Percentiles rank a stretch among this genome's conserved stretches.
Evolutionary conservation across 2,888 invertebrate species (phyloP).

Genomic region (Malachius bipustulatus): DNA sequence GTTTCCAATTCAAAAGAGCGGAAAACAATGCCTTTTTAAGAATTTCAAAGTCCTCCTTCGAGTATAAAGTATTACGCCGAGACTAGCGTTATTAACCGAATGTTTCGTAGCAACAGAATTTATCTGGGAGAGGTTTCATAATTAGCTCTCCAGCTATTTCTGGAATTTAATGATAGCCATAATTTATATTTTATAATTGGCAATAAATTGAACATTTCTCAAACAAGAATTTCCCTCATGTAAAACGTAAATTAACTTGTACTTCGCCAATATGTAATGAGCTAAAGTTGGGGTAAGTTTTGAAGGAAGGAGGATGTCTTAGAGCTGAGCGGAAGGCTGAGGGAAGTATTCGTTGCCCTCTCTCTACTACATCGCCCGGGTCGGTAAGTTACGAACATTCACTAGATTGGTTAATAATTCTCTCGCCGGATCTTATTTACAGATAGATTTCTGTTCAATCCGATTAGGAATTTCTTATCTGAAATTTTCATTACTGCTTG

Average conservation of each 20-base stretch:
- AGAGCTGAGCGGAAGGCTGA: slow-evolving; percentile 1
- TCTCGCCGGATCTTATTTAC: slow-evolving; percentile 3
- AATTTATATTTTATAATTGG: slow-evolving; percentile 5
- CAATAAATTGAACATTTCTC: slow-evolving; percentile 19
- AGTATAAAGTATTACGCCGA: too few species aligned
- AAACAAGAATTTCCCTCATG: slow-evolving; percentile 18
- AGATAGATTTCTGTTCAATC: not conserved
- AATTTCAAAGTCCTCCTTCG: too few species aligned
- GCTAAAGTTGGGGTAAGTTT: slow-evolving; percentile 16
- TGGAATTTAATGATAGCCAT: slow-evolving; percentile 2
- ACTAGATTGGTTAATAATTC: slow-evolving; percentile 11
- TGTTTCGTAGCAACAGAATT: too few species aligned
- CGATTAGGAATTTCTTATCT: too few species aligned
- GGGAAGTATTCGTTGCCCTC: not conserved
- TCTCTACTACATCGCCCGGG: too few species aligned
- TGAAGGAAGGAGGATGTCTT: slow-evolving; percentile 11
- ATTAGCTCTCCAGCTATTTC: not conserved
- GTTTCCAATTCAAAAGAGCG: too few species aligned
- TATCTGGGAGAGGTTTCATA: too few species aligned
- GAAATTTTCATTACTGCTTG: too few species aligned
- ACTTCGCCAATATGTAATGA: slow-evolving; percentile 19
- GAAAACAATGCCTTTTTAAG: too few species aligned
- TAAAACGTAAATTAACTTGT: slow-evolving; percentile 19
- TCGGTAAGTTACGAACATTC: slow-evolving; percentile 8
- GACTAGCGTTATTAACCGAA: too few species aligned